Evolutionary conservation across 1,140 invertebrate genomes (phyloP), one percentile per base, ranked within the genome.

Genomic region (Ips nitidus): DNA sequence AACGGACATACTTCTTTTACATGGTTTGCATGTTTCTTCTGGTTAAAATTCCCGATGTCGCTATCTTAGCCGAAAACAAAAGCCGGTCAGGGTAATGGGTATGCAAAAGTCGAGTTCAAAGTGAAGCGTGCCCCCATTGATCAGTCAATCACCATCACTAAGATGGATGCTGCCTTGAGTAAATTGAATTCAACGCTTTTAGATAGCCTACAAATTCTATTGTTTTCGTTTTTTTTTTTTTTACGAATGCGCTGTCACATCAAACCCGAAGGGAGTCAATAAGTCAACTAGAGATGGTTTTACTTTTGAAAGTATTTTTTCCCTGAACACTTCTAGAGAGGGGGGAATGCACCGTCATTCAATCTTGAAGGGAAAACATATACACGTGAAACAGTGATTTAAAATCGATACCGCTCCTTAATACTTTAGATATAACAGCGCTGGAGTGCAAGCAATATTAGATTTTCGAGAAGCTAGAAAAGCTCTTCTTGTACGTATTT

Each of bases 41-140:
- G n/a, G 65, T 59, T 59, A 67, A 67, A 67, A 67, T 60, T 67
- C 45, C 56, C 65, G 42, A 67, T 41, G n/a, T 39, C 53, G 56
- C 63, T 45, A 67, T 59, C 45, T 59, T 59, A 3, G 1, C 36
- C 1, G 58, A 65, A 60, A 52, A 59, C 61, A 52, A 55, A 55
- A 55, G 52, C 6, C n/a, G 5, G n/a, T n/a, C 4, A 57, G n/a
- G n/a, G n/a, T n/a, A 62, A 57, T 38, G 43, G 38, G 50, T 55
- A 69, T 69, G 67, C 58, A 69, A 61, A n/a, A 67, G 55, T 41
- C 52, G 53, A 3, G 22, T 3, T 36, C 45, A 40, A 39, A 45
- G 45, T 69, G 70, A 71, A 71, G 70, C 70, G 70, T 71, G 70
- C 64, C 53, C 50, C 70, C 70, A 71, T 71, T 71, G 70, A 71